Base-by-base conservation (phyloP, 37 sponge, comb jelly and placozoan species). In the Eunapius fragilis region DNA sequence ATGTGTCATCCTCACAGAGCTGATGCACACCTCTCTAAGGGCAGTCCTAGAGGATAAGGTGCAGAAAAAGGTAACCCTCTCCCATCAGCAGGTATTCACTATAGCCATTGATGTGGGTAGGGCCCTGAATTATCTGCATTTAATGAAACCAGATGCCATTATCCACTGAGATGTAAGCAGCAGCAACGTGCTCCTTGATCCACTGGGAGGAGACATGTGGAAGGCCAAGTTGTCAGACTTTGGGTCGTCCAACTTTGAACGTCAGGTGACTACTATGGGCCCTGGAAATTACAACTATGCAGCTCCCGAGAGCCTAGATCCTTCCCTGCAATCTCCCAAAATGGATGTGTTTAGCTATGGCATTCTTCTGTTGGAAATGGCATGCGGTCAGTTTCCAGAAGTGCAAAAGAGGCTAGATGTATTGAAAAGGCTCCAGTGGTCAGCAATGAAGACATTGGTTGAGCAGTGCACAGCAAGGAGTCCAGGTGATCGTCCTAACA, bases 141-240 rank as follows among this genome's bases (percentile, higher is more conserved):
- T 67, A 22, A 70, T 80, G 24, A 36, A 38, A 58, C 91, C 91
- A 28, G 78, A 84, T 23, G 86, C 91, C 25, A 85, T 90, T 25
- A 80, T 90, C 35, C 91, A 90, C 68, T 77, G 91, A 32, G 91
- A 90, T 31, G 81, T 90, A 78, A 90, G 91, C 71, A 90, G 91
- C 45, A 75, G 77, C 67, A 90, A 90, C 69, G 86, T 90, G 24
- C 76, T 90, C 23, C 69, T 90, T n/a, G 37, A 80, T 67, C 28
- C 82, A 13, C 69, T 23, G 25, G 74, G 81, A 37, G 27, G 25
- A 30, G n/a, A 48, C 24, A 47, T 35, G 25, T 85, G 91, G 91
- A 25, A 48, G 71, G 91, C 91, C 36, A 90, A 90, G 50, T 68
- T 90, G 14, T 87, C 85, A 41, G 91, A 90, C 77, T 90, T 72